Evolutionary conservation across 1,140 invertebrate species (phyloP), one percentile per base, ranked within the genome.

Genomic region (Drosophila littoralis): DNA sequence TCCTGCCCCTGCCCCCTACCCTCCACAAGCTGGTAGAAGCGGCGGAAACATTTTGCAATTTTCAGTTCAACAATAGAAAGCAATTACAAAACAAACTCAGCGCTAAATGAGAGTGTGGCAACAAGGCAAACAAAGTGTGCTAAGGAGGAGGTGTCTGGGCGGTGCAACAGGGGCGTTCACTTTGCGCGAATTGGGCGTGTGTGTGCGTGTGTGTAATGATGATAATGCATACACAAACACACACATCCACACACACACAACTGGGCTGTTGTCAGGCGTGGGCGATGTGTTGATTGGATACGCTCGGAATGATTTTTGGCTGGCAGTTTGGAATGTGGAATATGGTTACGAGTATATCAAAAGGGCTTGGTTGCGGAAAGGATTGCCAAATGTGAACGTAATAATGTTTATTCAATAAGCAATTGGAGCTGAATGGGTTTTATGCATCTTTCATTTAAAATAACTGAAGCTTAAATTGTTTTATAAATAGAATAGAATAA

Each of bases 1-100:
- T 28, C 22, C 22, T 5, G 4, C 22, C 22, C 22, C 22, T 28
- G 22, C 22, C 4, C 4, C 4, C 22, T 28, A 1, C 7, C 2
- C 12, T 6, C 0, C 17, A 10, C 15, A 22, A 54, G 2, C 22
- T 22, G 22, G 22, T 3, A 22, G 2, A 22, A 22, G 75, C 43
- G 65, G 67, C 55, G 83, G 68, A 82, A 82, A 88, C 82, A 86
- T 88, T 86, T 86, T 82, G 83, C 83, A 86, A 86, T 88, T 86
- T 86, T 86, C 82, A 82, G 68, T 86, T 77, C 67, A 88, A 86
- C 82, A 86, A 88, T 88, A 79, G 83, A 86, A 86, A 86, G 82
- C 82, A 86, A 86, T 86, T 86, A 86, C 82, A 86, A 88, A 88
- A 88, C 83, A 86, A 86, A 86, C 83, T 86, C 76, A 51, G 65